Evolutionary conservation across 2,888 invertebrate species (phyloP), one percentile per base, ranked within the genome.

Genomic region (Syrphus vitripennis): DNA sequence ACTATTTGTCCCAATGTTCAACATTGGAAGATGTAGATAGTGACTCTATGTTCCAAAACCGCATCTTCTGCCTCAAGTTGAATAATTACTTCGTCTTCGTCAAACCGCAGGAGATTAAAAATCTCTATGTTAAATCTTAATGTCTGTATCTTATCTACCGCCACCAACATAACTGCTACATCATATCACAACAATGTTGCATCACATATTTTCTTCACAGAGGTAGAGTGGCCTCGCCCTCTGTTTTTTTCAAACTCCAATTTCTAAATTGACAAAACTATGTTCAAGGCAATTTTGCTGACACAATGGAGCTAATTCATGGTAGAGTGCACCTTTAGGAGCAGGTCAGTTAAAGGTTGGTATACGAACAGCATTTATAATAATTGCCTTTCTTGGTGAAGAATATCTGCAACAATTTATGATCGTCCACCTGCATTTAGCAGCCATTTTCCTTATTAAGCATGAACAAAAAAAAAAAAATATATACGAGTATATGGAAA

Each of bases 81-180:
- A 83, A 83, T 80, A 80, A 83, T 80, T 75, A 79, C 74, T 16
- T 40, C 48, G 63, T 70, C 74, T 83, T 75, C 65, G 75, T 67
- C 65, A 83, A 76, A 75, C 83, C 83, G 26, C 83, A 83, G 55
- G 50, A n/a, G 70, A 42, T 80, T 83, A 75, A 63, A 83, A 69
- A 83, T 83, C 61, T 67, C 34, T 72, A 26, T 42, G 77, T 72
- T 59, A 31, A 65, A 48, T 29, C 42, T 65, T 31, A 31, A 37
- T 24, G 24, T 29, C 29, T 65, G 50, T 53, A n/a, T 31, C 19
- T 55, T 61, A 55, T 59, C 12, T 26, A 45, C 69, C 19, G 4
- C 14, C n/a, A 14, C 69, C 16, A 21, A 10, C 24, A 37, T 34
- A 12, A 34, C 16, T 16, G 53, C 12, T 26, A 37, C 40, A 48